Evolutionary conservation across 2,113 vertebrate species (phyloP), one percentile per base, ranked within the genome.

Genomic region (Notarius lentiginosus): DNA sequence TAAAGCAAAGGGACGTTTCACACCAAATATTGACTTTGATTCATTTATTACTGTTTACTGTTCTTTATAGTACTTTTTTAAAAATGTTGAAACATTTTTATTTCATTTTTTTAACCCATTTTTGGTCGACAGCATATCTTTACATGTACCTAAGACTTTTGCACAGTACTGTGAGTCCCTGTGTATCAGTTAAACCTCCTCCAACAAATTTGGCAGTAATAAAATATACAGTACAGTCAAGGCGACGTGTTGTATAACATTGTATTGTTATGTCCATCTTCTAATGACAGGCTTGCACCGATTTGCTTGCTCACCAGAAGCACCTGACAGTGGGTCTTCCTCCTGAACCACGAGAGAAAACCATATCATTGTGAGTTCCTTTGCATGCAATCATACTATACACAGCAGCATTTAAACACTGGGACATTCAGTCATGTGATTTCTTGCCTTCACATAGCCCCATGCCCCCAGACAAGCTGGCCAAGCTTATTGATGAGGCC

Each of bases 281-380:
- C 56, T 73, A 22, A 56, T 9, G 2, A 0, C 88, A 99, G 98
- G 98, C 98, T 70, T 99, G 97, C 89, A 98, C 97, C 61, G 97
- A 97, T 89, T 94, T 99, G 85, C 94, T 99, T 79, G 97, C 97
- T 1, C 97, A 99, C 88, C 98, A 99, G 95, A 99, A 99, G 93
- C 98, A 99, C 89, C 94, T 99, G 91, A 99, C 97, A 0, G 97
- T 99, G 61, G 98, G 98, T 1, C 93, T 99, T 0, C 98, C 98
- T 34, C 97, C 98, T 0, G 98, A 99, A 87, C 98, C 98, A 20
- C 93, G 97, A 4, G 98, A 99, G 93, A 98, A 97, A 91, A 98
- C 97, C 1, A 98, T 99, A 91, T 96, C 96, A 0, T 93, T 95
- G 92, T 97, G 88, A 96, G 96, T 96, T 15, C 79, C 9, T 60